Evolutionary conservation across 1,140 invertebrate species (phyloP).

Genomic region (Araneus ventricosus): DNA sequence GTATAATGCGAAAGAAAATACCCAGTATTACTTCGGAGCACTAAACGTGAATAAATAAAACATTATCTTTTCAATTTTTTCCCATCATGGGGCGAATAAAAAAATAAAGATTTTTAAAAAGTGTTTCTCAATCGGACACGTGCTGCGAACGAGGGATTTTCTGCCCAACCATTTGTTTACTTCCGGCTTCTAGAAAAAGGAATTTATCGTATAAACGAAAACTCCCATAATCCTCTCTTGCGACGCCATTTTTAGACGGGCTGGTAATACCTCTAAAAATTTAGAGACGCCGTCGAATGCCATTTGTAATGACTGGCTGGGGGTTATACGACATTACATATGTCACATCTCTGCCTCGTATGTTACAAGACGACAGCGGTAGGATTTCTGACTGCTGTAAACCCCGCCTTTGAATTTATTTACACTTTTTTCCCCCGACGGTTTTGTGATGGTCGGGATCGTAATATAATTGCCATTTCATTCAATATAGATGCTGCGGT

Average conservation of each 20-base stretch:
- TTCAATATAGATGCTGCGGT: background rate
- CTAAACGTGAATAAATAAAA: constrained; percentile 54
- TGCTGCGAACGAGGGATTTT: constrained; percentile 66
- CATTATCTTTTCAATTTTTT: constrained; percentile 57
- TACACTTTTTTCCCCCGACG: background rate
- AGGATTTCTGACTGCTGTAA: constrained; percentile 52
- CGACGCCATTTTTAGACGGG: constrained; percentile 46
- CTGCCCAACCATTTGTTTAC: constrained; percentile 62
- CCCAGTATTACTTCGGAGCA: background rate
- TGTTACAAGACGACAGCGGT: constrained; percentile 22
- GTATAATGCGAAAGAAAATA: constrained; percentile 7
- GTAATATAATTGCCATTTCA: constrained; percentile 40
- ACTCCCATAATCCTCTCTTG: constrained; percentile 57
- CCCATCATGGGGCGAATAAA: background rate
- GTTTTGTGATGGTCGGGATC: constrained; percentile 40
- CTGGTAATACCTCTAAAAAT: constrained; percentile 59
- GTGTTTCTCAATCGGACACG: constrained; percentile 53
- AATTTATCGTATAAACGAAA: constrained; percentile 65
- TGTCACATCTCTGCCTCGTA: constrained; percentile 63
- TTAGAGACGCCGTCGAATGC: constrained; percentile 56
- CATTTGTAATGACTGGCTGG: constrained; percentile 71
- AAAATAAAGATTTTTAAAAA: constrained; percentile 47
- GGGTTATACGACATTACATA: constrained; percentile 59
- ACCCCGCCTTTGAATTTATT: constrained; percentile 53
- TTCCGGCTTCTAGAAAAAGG: constrained; percentile 61